Base-by-base conservation (phyloP, 1,140 invertebrate genomes). In the Drosophila asahinai region DNA sequence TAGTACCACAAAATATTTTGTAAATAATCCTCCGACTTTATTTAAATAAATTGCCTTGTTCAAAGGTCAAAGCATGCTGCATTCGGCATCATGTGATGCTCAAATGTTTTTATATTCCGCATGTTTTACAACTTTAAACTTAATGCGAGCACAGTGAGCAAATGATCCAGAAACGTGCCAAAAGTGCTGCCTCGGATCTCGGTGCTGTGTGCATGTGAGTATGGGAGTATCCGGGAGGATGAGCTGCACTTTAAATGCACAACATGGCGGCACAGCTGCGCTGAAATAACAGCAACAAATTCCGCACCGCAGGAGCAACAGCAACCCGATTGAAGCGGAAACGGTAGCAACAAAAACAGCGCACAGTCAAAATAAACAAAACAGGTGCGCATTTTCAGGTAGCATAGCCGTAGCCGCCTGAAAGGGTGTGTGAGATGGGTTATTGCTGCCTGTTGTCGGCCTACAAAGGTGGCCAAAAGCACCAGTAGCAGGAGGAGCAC, bases 301-400 rank as follows among this genome's bases (percentile, higher is more conserved):
- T 42, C 33, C 22, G 49, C 42, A 72, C 65, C 51, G 30, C 70
- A 54, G 36, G 22, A 63, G 36, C 45, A 58, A 47, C 58, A 61
- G 40, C 60, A 79, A 38, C 57, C 33, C 36, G 51, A 72, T 72
- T 72, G 66, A 68, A 71, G 67, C 67, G 67, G 64, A 71, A 48
- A 22, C 80, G 47, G 43, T 49, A 81, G 62, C 51, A 74, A 55
- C 65, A 80, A 80, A 36, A 25, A 14, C 54, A 12, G 2, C 54
- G 25, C 71, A 43, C 49, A 83, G 67, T 80, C 84, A 86, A 87
- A 84, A 87, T 89, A 81, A 89, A 89, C 84, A 89, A 89, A 89
- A 72, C 84, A 87, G 84, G 84, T 87, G 84, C 74, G 74, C 84
- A 87, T 83, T 89, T 87, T 77, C 81, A 75, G 72, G 63, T 36